Base-by-base conservation (phyloP, 2,888 invertebrate genomes). In the Lysandra bellargus region DNA sequence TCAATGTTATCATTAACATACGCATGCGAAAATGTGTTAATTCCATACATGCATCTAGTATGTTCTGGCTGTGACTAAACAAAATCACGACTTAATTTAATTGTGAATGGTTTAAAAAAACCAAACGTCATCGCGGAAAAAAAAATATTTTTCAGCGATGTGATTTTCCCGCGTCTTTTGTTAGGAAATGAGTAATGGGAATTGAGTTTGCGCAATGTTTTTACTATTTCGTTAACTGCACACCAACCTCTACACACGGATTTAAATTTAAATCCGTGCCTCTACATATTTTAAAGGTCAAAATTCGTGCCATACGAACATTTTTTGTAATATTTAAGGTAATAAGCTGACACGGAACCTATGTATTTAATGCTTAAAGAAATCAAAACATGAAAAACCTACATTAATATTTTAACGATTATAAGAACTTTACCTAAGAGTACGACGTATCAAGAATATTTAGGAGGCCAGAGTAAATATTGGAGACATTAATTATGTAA, bases 121-220 rank as follows among this genome's bases (percentile, higher is more conserved):
- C 3, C 30, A 23, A 64, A 64, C 64, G 23, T 30, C 64, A 23
- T 64, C 64, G 30, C 64, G 12, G 3, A 30, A 64, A 64, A 64
- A 30, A 7, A 64, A 4, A 64, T 30, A 64, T 64, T 64, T 61
- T 9, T 23, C 64, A 4, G 23, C 64, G 64, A 9, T 30, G 64
- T 64, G 64, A 64, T 64, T 64, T 30, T 64, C 64, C 64, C 64
- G 30, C 64, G 64, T 30, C 9, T 6, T 64, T 64, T 64, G 64
- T 64, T 30, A 64, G 7, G 53, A 30, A 30, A 64, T 64, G 30
- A 64, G 9, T 64, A 64, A 30, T 64, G 64, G 30, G 3, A 64
- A 64, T 23, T 23, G 30, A 64, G 30, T 64, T 64, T 23, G 9
- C 23, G 30, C 23, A 23, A 64, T 64, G 2, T 64, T 64, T 64